Evolutionary conservation across 2,888 invertebrate species (phyloP).

Genomic region (Drosophila tripunctata): DNA sequence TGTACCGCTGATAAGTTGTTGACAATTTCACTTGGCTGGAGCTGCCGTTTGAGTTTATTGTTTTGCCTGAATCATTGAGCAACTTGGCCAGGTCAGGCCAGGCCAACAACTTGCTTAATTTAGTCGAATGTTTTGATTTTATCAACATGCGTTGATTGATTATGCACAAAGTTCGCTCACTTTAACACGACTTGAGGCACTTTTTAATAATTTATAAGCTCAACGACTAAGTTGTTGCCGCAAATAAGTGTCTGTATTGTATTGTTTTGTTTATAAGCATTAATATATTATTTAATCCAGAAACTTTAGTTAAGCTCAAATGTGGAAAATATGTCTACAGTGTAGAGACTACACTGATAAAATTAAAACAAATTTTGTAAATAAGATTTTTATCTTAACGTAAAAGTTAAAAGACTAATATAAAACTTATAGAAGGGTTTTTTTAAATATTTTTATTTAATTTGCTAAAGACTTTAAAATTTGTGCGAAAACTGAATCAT

Average conservation of each 20-base stretch:
- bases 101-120: slow-evolving; percentile 47
- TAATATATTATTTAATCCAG: background rate
- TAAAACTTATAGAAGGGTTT: no score
- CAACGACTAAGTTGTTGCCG: background rate
- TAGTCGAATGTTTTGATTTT: slow-evolving; percentile 40
- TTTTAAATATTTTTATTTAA: no score
- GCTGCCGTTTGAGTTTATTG: slow-evolving; percentile 39
- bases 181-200: slow-evolving; percentile 5
- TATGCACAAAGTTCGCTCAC: slow-evolving; percentile 24
- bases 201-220: slow-evolving; percentile 25
- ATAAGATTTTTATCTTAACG: no score
- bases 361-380: no score
- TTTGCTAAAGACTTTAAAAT: no score
- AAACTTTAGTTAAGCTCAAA: background rate
- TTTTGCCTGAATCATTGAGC: slow-evolving; percentile 29
- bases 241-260: background rate
- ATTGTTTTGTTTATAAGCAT: background rate
- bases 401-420: no score
- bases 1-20: slow-evolving; percentile 62
- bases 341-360: background rate
- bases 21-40: slow-evolving; percentile 52
- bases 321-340: background rate
- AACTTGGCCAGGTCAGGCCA: background rate
- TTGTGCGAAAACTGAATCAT: no score
- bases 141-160: slow-evolving; percentile 47